Percentiles rank a stretch among this genome's conserved stretches.
These are phyloP conservation scores for Thereva unica DNA, from an alignment of 2,888 invertebrate species.

Conservation along the genomic window DNA sequence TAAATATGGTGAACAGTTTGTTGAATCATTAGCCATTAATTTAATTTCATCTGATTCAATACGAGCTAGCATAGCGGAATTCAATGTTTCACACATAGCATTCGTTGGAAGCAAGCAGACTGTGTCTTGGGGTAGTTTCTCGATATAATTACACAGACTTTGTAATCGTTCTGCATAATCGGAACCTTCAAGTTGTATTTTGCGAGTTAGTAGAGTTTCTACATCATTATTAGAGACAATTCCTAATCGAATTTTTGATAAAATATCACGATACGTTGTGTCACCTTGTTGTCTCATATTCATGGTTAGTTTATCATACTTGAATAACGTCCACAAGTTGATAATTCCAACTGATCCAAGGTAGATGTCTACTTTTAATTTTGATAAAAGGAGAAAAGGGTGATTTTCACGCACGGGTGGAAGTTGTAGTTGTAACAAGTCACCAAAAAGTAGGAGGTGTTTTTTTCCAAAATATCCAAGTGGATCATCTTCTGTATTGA, in stretches of 20 bases:
- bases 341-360: background rate
- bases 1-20: no score
- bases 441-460: background rate
- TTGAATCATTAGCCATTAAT: no score
- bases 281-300: no score
- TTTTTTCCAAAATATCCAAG: background rate
- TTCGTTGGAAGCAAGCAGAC: constrained; percentile 26
- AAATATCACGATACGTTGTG: background rate
- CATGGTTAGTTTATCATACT: no score
- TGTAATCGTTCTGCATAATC: no score
- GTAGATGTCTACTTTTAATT: background rate
- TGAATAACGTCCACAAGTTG: background rate
- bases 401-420: background rate
- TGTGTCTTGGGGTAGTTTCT: background rate
- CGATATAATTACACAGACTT: no score
- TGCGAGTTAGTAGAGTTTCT: background rate
- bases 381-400: background rate
- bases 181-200: no score
- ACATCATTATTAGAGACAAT: background rate
- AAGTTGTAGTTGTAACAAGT: background rate
- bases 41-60: no score
- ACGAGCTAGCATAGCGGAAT: constrained; percentile 4
- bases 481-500: background rate
- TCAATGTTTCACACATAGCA: constrained; percentile 36
- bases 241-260: background rate